These are phyloP conservation scores for Hassar affinis DNA, from an alignment of 2,113 vertebrate genomes.

Conservation along the genomic window DNA sequence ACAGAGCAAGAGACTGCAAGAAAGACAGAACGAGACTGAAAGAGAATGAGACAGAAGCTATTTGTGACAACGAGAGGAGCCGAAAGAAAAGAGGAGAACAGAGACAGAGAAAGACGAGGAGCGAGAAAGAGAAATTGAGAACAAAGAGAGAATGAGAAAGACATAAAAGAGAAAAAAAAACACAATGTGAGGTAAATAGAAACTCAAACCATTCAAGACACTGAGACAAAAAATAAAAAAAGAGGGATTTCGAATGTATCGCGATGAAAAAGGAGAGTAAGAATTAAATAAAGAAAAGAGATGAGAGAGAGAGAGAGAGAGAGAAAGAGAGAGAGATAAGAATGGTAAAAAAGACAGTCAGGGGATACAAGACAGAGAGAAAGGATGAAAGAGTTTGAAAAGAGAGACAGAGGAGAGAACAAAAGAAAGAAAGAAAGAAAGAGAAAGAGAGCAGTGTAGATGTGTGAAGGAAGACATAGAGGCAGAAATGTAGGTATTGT, in stretches of 20 bases:
- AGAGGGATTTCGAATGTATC: not conserved
- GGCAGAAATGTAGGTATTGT: too few relatives aligned
- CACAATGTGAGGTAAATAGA: not conserved
- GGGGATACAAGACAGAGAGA: too few relatives aligned
- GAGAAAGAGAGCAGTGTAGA: too few relatives aligned
- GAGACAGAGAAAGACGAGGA: not conserved
- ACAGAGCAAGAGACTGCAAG: not conserved
- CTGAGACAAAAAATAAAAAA: not conserved
- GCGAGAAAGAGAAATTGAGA: not conserved
- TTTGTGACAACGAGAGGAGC: not conserved
- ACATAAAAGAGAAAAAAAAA: not conserved
- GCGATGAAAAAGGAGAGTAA: not conserved
- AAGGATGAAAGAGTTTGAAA: not conserved
- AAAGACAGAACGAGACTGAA: not conserved
- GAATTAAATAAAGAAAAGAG: too few relatives aligned
- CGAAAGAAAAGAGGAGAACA: not conserved
- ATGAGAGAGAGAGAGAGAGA: too few relatives aligned
- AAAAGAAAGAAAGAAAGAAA: not conserved
- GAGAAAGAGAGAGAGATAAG: too few relatives aligned
- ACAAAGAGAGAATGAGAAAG: not conserved
- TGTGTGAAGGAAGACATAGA: too few relatives aligned
- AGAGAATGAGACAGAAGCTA: conserved; percentile 6
- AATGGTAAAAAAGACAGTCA: too few relatives aligned
- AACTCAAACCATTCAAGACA: not conserved
- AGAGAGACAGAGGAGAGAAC: not conserved